Evolutionary conservation across 2,888 invertebrate species (phyloP).

Genomic region (Seladonia tumulorum): DNA sequence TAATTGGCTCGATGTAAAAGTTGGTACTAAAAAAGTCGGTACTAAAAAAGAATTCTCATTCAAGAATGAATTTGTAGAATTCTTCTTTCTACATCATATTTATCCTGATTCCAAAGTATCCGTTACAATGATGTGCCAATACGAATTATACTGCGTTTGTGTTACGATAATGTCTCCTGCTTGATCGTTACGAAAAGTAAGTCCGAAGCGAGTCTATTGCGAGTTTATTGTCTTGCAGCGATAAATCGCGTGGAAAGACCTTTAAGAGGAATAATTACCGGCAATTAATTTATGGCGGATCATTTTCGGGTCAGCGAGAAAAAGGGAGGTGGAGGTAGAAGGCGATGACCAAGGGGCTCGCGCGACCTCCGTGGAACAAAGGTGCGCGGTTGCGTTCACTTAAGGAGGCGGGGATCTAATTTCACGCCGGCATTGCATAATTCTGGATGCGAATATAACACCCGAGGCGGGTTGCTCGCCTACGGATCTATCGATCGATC

Average conservation of each 20-base stretch:
- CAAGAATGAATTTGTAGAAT: too few species aligned
- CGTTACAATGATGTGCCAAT: too few species aligned
- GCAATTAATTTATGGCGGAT: not conserved
- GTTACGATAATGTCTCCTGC: not conserved
- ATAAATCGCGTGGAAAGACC: not conserved
- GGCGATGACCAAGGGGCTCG: constrained; percentile 40
- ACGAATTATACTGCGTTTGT: not conserved
- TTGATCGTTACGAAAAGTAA: not conserved
- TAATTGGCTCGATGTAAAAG: not conserved
- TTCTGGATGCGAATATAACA: constrained; percentile 51
- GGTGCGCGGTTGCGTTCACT: constrained; percentile 50
- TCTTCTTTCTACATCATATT: too few species aligned
- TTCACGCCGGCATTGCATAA: constrained; percentile 56
- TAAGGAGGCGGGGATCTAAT: constrained; percentile 58
- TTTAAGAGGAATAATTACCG: not conserved
- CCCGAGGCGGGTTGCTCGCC: constrained; percentile 19
- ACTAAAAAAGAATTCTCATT: not conserved
- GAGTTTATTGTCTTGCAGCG: not conserved
- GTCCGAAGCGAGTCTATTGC: too few species aligned
- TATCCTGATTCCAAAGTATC: too few species aligned
- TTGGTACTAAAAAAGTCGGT: not conserved
- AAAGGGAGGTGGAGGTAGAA: not conserved
- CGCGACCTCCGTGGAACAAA: constrained; percentile 40
- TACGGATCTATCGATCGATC: constrained; percentile 37
- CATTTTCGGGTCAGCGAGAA: constrained; percentile 23